phyloP scores from a whole-genome alignment of 23 tunicate genomes.

The Diplosoma virens region DNA sequence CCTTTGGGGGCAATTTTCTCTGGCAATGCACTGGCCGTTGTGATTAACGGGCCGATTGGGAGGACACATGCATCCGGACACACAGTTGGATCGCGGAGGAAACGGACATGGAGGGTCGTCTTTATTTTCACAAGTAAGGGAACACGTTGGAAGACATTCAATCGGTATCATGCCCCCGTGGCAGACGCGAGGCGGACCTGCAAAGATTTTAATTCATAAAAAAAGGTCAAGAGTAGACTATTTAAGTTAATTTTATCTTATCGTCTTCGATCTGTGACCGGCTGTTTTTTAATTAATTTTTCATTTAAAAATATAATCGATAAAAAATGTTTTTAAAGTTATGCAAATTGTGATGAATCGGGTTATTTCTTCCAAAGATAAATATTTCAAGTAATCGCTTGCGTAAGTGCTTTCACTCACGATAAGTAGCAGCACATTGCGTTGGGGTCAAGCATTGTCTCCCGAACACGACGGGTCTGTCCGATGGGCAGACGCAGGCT shows the following conservation, averaged over 20 bases:
- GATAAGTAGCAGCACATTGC: background rate
- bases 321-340: no score
- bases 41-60: background rate
- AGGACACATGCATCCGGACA: conserved; percentile 34
- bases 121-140: conserved; percentile 2
- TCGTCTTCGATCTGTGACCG: no score
- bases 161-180: conserved; percentile 1
- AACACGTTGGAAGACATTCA: conserved; percentile 1
- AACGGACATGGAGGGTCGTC: background rate
- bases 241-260: background rate
- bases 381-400: no score
- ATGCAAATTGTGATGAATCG: no score
- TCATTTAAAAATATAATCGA: no score
- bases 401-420: no score
- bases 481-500: conserved; percentile 24
- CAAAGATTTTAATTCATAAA: background rate
- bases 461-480: conserved; percentile 8
- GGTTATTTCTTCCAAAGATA: no score
- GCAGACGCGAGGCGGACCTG: conserved; percentile 13
- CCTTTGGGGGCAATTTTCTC: background rate
- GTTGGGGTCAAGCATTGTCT: background rate
- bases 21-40: background rate
- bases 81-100: background rate
- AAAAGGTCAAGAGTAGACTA: background rate
- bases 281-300: no score